phyloP scores from a whole-genome alignment of 2,797 vertebrate species.

The Dromococcyx pavoninus region DNA sequence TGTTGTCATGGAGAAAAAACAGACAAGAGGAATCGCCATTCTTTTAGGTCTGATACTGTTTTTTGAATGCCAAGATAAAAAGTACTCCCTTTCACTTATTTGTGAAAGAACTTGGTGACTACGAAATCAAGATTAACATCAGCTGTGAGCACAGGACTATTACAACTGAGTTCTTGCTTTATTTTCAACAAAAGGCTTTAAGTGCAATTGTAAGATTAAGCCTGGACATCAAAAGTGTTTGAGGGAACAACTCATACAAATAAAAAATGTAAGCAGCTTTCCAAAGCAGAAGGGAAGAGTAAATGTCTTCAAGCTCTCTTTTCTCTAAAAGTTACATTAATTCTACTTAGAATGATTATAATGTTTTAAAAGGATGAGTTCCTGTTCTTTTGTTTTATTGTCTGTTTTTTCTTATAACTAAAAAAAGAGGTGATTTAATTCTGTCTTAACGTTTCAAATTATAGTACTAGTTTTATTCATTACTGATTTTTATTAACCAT shows the following conservation, averaged over 20 bases:
- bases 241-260: background rate
- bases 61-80: background rate
- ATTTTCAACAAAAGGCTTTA: background rate
- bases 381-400: background rate
- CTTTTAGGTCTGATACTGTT: background rate
- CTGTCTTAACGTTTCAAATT: background rate
- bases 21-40: background rate
- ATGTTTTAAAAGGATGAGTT: background rate
- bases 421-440: background rate
- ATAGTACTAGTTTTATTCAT: background rate
- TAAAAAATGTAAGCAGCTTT: background rate
- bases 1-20: background rate
- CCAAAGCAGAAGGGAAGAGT: fast-evolving
- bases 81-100: background rate
- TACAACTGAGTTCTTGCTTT: background rate
- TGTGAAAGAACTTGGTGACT: background rate
- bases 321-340: background rate
- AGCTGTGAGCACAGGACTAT: background rate
- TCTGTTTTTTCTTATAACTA: background rate
- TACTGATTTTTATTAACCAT: background rate
- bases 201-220: background rate
- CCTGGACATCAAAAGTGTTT: background rate
- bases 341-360: background rate
- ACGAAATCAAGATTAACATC: background rate
- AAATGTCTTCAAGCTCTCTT: background rate